These are phyloP conservation scores for Oriolus oriolus DNA, from an alignment of 2,113 vertebrate genomes.

Conservation along the genomic window DNA sequence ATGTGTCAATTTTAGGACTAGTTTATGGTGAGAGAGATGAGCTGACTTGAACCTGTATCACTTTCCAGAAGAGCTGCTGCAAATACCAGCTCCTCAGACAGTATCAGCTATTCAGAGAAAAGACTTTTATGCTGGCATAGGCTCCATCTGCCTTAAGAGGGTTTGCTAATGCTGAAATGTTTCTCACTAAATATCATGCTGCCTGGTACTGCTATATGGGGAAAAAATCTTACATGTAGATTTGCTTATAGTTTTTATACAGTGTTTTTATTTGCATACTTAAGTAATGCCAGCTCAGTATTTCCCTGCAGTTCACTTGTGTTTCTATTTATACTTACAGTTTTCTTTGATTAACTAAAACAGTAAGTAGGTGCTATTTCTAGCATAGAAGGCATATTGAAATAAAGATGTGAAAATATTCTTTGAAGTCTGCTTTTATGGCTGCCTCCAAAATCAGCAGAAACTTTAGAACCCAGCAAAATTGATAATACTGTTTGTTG, in stretches of 20 bases:
- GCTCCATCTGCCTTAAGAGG: neutral
- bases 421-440: slow-evolving; percentile 15
- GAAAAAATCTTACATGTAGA: neutral
- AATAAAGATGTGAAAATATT: neutral
- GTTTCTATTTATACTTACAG: slow-evolving; percentile 25
- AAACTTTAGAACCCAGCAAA: neutral
- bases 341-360: slow-evolving; percentile 29
- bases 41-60: neutral
- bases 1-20: neutral
- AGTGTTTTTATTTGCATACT: neutral
- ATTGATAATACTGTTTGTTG: neutral
- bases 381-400: neutral
- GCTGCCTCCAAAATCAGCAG: neutral
- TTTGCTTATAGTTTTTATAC: neutral
- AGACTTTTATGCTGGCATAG: neutral
- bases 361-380: slow-evolving; percentile 27
- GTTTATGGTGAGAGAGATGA: neutral
- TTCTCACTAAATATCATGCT: neutral
- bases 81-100: neutral
- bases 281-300: neutral
- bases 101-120: neutral
- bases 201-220: neutral
- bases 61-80: neutral
- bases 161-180: neutral
- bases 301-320: neutral